Evolutionary conservation across 2,888 invertebrate species (phyloP).

Genomic region (Elysia crispata): DNA sequence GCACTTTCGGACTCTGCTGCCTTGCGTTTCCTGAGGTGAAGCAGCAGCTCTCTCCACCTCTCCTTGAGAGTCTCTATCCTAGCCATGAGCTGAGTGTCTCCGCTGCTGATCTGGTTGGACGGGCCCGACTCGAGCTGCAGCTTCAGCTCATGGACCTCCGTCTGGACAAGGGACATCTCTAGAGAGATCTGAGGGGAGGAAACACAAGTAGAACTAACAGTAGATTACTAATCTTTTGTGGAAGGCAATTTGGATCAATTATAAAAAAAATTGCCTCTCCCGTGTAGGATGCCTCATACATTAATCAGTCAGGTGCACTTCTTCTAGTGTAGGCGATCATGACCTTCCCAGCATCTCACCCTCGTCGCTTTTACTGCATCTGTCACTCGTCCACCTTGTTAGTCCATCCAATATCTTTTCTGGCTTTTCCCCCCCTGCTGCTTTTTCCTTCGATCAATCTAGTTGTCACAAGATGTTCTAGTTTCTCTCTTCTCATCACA

Average conservation of each 20-base stretch:
- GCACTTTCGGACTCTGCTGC: conserved; percentile 68
- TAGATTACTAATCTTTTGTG: background rate
- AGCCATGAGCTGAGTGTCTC: conserved; percentile 67
- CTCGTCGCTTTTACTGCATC: too few species aligned
- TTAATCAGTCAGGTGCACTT: too few species aligned
- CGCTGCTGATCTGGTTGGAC: conserved; percentile 59
- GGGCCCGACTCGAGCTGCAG: conserved; percentile 66
- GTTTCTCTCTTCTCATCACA: too few species aligned
- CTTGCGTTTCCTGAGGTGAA: conserved; percentile 69
- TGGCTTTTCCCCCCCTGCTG: background rate
- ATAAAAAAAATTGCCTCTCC: background rate
- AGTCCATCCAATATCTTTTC: too few species aligned
- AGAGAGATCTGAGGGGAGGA: conserved; percentile 65
- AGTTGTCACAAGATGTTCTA: too few species aligned
- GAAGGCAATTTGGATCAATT: background rate
- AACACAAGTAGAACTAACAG: background rate
- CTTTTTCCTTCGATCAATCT: too few species aligned
- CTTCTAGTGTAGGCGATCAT: too few species aligned
- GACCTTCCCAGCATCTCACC: too few species aligned
- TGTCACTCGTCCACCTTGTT: too few species aligned
- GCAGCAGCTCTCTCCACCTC: conserved; percentile 71
- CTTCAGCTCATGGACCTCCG: conserved; percentile 73
- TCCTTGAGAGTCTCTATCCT: conserved; percentile 73
- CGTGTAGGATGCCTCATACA: too few species aligned
- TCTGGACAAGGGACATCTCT: conserved; percentile 72